phyloP scores from a whole-genome alignment of 2,113 vertebrate genomes.

The Origma solitaria region DNA sequence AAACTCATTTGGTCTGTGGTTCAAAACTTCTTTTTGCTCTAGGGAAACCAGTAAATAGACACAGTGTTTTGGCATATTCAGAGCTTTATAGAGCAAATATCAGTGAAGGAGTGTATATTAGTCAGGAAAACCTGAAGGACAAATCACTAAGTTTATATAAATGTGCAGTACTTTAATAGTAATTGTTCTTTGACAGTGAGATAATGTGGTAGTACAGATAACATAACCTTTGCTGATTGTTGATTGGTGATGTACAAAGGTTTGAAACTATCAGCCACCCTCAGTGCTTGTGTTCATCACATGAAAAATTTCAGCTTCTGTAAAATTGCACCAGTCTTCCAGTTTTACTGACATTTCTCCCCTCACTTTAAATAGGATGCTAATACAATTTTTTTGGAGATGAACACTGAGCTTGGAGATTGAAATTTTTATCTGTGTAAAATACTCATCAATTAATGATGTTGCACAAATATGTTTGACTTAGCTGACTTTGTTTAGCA shows the following conservation, averaged over 20 bases:
- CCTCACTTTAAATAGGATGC: not conserved
- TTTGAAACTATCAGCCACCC: not conserved
- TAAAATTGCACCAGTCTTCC: not conserved
- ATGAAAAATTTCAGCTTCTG: not conserved
- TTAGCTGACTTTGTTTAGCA: not conserved
- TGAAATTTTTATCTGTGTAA: not conserved
- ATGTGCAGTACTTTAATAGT: not conserved
- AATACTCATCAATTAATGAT: not conserved
- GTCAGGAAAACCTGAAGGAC: not conserved
- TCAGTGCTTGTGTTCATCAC: not conserved
- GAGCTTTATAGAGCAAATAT: not conserved
- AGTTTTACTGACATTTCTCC: not conserved
- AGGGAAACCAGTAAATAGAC: not conserved
- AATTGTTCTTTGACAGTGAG: not conserved
- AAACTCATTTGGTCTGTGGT: not conserved
- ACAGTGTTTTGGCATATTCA: not conserved
- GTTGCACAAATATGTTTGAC: not conserved
- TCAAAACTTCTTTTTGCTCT: not conserved
- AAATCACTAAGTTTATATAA: not conserved
- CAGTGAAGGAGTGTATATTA: not conserved
- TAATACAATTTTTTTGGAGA: not conserved
- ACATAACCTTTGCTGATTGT: not conserved
- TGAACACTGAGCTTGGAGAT: not conserved
- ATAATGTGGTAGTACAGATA: not conserved
- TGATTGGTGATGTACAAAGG: not conserved